Evolutionary conservation across 2,113 vertebrate species (phyloP), one percentile per base, ranked within the genome.

Genomic region (Opisthocomus hoazin): DNA sequence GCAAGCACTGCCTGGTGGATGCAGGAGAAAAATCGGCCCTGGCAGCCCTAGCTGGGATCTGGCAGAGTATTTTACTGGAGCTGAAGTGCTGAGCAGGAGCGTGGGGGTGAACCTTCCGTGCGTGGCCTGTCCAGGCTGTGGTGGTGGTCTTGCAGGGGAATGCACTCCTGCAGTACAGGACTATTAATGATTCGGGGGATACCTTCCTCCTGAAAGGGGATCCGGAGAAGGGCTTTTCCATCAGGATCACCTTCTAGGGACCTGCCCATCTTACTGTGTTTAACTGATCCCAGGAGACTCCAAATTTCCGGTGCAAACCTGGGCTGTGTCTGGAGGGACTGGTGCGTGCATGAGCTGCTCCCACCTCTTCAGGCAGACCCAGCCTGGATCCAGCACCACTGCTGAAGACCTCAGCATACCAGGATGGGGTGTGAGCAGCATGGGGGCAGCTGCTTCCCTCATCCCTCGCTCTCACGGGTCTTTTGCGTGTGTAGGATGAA

Each of bases 121-220:
- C 1, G 0, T 17, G n/a, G 30, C 23, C 39, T 0, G 0, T 32
- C 41, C 63, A 30, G 63, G 56, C 41, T 8, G 14, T 13, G 51
- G 41, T 19, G 57, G 27, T n/a, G 61, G 6, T 43, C 34, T 29
- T 46, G 61, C 45, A 36, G 50, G 21, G 20, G 75, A 24, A 13
- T 50, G 56, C 4, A 2, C 26, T 16, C 30, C 37, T 12, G 39
- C 29, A 50, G 2, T 12, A 24, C 21, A 51, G 29, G 13, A 48
- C 13, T 5, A 9, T 39, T 29, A 36, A 3, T 27, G 23, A 37
- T 39, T 50, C 1, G 1, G 65, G 32, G 32, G 21, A n/a, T 23
- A 11, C 18, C 24, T 54, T 65, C 39, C n/a, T 41, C 32, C 43
- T 43, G 45, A 78, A 90, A 48, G n/a, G 23, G 11, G 9, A 23